Evolutionary conservation across 92 coral and sea anemone genomes (phyloP), one percentile per base, ranked within the genome.

Genomic region (Parazoanthus darwini): DNA sequence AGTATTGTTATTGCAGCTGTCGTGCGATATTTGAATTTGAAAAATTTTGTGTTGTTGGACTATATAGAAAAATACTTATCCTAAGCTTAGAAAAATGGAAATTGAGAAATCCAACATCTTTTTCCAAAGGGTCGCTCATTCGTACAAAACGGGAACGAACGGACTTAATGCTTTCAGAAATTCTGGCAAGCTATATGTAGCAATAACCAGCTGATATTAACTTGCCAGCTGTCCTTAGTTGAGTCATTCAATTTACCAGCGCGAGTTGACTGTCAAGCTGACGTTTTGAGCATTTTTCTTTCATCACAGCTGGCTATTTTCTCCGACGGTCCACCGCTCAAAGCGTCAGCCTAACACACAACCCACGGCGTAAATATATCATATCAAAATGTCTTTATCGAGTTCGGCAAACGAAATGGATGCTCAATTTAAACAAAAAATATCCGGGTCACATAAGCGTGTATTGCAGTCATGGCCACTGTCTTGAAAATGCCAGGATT

Each of bases 51-150:
- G 59, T 29, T n/a, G 63, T 39, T 42, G 71, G 46, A 65, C 23
- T 11, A 66, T 22, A 48, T 82, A 82, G 59, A 82, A 82, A 82
- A 82, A 82, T 82, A 82, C 38, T 39, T 82, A 77, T 66, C 67
- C 86, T 66, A n/a, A n/a, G 46, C n/a, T 39, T 39, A 25, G 48
- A 76, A 76, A 76, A 76, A 38, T 6, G 79, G 25, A 76, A 74
- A 76, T 76, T 76, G 51, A 76, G 23, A 76, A 44, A 66, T 15
- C 16, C 59, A 22, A 20, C 51, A 63, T 20, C 23, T 35, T 39
- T 36, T 14, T 74, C 20, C 22, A 29, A 35, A 26, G 73, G 38
- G 37, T 25, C 15, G 50, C 44, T 56, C 48, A 29, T 29, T 29
- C 33, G 33, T 29, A 29, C 33, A 29, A 29, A 29, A 29, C 33